A percentile compares a stretch with the other conserved stretches of the same genome.
Conservation (phyloP, 1,140 invertebrate species). For the Latrodectus geometricus region DNA sequence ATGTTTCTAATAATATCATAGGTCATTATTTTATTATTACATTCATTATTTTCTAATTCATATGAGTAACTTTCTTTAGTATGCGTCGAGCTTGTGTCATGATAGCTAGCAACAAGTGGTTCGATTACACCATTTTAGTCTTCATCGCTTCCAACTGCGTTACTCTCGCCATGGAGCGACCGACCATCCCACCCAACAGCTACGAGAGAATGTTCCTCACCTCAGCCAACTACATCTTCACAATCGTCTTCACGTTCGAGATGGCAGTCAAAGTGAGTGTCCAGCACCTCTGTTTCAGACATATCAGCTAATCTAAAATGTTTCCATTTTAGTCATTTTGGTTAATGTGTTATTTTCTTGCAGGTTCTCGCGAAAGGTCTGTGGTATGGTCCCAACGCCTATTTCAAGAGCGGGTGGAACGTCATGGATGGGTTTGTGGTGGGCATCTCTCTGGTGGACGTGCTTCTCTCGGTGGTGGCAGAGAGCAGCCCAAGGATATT, state of each 20-base stretch:
- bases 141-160: constrained; percentile 99
- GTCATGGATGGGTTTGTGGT: constrained; percentile 99
- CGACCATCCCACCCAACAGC: constrained; percentile 93
- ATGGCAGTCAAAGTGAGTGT: constrained; percentile 93
- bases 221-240: constrained; percentile 97
- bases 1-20: too few species aligned
- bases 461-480: constrained; percentile 92
- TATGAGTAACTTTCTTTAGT: constrained; percentile 70
- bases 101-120: constrained; percentile 92
- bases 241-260: constrained; percentile 94
- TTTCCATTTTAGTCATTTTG: background rate
- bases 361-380: constrained; percentile 91
- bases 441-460: constrained; percentile 95
- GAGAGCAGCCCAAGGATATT: constrained; percentile 95
- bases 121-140: constrained; percentile 94
- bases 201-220: constrained; percentile 88
- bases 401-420: constrained; percentile 99
- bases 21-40: background rate
- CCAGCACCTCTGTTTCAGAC: background rate
- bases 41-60: background rate
- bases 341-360: background rate
- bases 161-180: constrained; percentile 98
- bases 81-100: constrained; percentile 83
- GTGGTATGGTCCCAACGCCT: constrained; percentile 91
- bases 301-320: background rate